Percentiles rank a stretch among this genome's conserved stretches.
Conservation (phyloP, 2,113 vertebrate genomes). For the Boleophthalmus pectinirostris region DNA sequence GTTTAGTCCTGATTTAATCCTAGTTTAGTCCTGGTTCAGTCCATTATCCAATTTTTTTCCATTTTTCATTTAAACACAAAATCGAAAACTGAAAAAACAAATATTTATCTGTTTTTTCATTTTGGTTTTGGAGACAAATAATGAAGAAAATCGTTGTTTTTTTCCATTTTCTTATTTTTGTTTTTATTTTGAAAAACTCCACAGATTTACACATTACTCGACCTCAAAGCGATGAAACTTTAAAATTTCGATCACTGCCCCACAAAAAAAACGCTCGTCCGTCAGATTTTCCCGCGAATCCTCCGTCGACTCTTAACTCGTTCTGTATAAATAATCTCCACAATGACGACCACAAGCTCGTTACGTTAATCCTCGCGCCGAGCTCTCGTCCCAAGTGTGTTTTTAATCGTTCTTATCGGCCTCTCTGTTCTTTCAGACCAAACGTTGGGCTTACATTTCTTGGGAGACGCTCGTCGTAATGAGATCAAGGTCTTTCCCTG, state of each 20-base stretch:
- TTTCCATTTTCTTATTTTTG: too few relatives aligned
- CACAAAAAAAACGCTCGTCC: neutral
- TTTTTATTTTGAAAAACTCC: too few relatives aligned
- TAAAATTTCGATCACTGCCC: neutral
- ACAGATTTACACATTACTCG: too few relatives aligned
- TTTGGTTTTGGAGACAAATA: too few relatives aligned
- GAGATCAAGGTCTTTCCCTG: constrained; percentile 13
- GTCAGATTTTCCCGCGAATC: neutral
- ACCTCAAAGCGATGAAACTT: too few relatives aligned
- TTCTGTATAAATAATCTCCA: neutral
- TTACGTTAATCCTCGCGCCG: neutral
- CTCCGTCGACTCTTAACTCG: constrained; percentile 9
- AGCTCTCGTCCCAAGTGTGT: constrained; percentile 5
- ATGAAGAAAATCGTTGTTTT: too few relatives aligned
- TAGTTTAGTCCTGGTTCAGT: too few relatives aligned
- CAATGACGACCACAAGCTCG: neutral
- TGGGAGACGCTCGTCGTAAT: constrained; percentile 14
- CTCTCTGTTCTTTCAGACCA: constrained; percentile 1
- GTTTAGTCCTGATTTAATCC: too few relatives aligned
- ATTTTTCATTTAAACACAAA: too few relatives aligned
- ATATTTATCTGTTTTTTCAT: too few relatives aligned
- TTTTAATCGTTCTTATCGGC: constrained; percentile 15
- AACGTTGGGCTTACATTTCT: constrained; percentile 8
- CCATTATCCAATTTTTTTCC: too few relatives aligned
- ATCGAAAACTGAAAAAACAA: too few relatives aligned